Evolutionary conservation across 2,113 vertebrate species (phyloP).

Genomic region (Nothoprocta pentlandii): DNA sequence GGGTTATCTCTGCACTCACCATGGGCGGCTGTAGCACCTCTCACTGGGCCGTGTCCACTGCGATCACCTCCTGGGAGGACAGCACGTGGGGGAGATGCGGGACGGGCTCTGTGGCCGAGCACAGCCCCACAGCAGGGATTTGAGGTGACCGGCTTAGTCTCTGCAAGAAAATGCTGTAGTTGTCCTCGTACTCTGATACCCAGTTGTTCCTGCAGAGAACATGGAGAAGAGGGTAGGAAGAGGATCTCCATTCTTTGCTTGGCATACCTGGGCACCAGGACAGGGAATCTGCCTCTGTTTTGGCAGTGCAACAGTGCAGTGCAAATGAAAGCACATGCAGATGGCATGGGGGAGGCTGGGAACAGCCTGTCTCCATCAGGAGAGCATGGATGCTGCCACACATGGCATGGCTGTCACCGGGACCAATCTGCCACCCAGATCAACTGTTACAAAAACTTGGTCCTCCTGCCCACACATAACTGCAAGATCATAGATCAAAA

Average conservation of each 20-base stretch:
- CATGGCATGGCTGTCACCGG: rapidly evolving
- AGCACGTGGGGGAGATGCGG: not conserved
- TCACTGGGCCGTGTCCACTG: not conserved
- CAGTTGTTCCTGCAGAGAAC: conserved; percentile 18
- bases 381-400: not conserved
- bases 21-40: rapidly evolving
- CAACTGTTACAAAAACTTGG: not conserved
- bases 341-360: not conserved
- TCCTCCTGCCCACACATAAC: not conserved
- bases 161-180: conserved; percentile 30
- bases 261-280: not conserved
- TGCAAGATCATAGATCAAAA: not conserved
- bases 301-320: rapidly evolving
- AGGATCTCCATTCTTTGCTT: not conserved
- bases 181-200: conserved; percentile 56
- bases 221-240: not conserved
- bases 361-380: not conserved
- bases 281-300: not conserved
- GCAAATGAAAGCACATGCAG: rapidly evolving
- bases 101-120: not conserved
- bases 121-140: not conserved
- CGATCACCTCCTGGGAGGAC: not conserved
- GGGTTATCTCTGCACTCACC: not conserved
- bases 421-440: not conserved
- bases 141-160: not conserved